Percentiles rank a stretch among this genome's conserved stretches.
Evolutionary conservation across 2,797 vertebrate genomes (phyloP).

Genomic region (Distichodus sexfasciatus): DNA sequence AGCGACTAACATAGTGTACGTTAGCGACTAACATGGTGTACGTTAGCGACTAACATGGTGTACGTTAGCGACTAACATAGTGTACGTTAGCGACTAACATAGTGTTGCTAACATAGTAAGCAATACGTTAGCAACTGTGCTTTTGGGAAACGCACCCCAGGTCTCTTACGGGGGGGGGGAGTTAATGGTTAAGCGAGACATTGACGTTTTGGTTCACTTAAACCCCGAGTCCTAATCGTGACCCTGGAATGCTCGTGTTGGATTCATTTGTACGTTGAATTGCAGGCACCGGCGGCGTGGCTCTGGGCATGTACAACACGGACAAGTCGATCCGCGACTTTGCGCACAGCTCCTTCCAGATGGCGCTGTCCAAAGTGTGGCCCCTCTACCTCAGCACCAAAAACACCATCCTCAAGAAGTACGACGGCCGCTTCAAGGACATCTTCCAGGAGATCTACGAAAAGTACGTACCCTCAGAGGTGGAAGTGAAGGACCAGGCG

Average conservation of each 20-base stretch:
- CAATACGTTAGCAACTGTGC: no score
- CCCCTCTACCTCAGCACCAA: conserved; percentile 98
- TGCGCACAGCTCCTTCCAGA: conserved; percentile 97
- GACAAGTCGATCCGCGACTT: conserved; percentile 92
- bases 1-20: no score
- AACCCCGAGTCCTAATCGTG: no score
- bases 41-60: no score
- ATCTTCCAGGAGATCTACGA: conserved; percentile 98
- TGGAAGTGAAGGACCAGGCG: no score
- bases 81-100: no score
- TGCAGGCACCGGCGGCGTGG: conserved; percentile 88
- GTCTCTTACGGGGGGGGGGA: not conserved
- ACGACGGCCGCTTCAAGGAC: conserved; percentile 95
- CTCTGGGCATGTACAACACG: conserved; percentile 98
- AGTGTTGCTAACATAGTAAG: no score
- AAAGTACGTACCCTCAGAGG: conserved; percentile 81
- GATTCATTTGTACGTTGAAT: not conserved
- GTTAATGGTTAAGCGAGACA: conserved; percentile 11
- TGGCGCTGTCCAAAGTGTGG: conserved; percentile 87
- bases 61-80: no score
- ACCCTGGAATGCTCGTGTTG: no score
- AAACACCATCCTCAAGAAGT: conserved; percentile 98
- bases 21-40: no score
- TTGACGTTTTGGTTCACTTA: no score
- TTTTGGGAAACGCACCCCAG: no score